Conservation (phyloP, 1,140 invertebrate species). For the Magallana gigas region DNA sequence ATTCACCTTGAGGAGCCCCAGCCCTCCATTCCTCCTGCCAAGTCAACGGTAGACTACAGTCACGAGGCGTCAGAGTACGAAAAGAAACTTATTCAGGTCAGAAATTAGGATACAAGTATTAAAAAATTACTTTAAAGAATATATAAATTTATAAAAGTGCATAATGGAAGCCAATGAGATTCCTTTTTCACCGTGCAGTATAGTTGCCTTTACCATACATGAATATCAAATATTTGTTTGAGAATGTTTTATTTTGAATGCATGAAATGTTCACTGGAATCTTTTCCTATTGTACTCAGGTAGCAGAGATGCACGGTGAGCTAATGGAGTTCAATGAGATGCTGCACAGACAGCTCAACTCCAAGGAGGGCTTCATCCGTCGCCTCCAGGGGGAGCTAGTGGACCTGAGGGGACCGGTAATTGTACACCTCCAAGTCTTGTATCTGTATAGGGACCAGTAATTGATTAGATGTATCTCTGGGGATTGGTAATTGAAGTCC, state of each 20-base stretch:
- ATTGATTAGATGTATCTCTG: not conserved
- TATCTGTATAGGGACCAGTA: not conserved
- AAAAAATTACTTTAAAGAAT: too few relatives aligned
- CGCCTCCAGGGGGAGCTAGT: slow-evolving; percentile 85
- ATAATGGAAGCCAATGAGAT: too few relatives aligned
- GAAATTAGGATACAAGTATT: too few relatives aligned
- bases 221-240: not conserved
- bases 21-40: slow-evolving; percentile 77
- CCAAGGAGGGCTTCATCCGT: slow-evolving; percentile 85
- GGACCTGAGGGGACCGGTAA: slow-evolving; percentile 84
- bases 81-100: slow-evolving; percentile 91
- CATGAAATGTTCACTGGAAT: not conserved
- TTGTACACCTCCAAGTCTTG: slow-evolving; percentile 44
- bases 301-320: slow-evolving; percentile 97
- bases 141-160: too few relatives aligned
- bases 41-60: slow-evolving; percentile 81
- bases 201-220: too few relatives aligned
- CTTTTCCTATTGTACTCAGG: slow-evolving; percentile 79
- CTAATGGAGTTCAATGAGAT: slow-evolving; percentile 95
- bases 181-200: too few relatives aligned
- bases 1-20: slow-evolving; percentile 75
- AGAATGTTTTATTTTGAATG: not conserved
- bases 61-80: slow-evolving; percentile 91
- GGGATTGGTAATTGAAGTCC: not conserved
- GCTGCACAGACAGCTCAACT: slow-evolving; percentile 81